A percentile compares a stretch with the other conserved stretches of the same genome.
Evolutionary conservation across 2,888 invertebrate species (phyloP).

Genomic region (Onthophagus sagittarius): DNA sequence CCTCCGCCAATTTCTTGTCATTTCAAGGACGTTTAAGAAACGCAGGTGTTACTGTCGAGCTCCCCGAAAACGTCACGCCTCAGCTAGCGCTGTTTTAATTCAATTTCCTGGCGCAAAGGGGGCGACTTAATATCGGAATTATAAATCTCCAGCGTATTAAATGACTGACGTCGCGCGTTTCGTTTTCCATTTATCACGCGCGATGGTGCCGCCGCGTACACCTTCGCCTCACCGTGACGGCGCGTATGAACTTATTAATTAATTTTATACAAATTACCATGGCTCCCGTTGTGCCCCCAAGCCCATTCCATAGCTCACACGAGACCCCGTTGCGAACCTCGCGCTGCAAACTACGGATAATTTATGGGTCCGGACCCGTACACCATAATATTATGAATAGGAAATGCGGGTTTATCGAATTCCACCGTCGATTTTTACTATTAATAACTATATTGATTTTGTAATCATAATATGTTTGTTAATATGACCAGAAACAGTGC

Average conservation of each 20-base stretch:
- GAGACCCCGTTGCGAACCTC: not conserved
- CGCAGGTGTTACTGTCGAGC: not conserved
- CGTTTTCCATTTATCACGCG: slow-evolving; percentile 8
- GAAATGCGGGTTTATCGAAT: slow-evolving; percentile 4
- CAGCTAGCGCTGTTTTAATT: not conserved
- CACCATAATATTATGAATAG: not conserved
- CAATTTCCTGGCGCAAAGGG: not conserved
- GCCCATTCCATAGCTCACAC: not conserved
- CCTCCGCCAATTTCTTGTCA: not conserved
- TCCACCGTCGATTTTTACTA: not conserved
- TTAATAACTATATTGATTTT: no score
- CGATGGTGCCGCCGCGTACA: not conserved
- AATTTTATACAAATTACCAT: slow-evolving; percentile 10
- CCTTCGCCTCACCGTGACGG: not conserved
- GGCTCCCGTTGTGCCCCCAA: not conserved
- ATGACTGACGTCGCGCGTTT: slow-evolving; percentile 1
- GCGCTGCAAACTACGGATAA: slow-evolving; percentile 1
- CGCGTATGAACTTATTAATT: slow-evolving; percentile 12
- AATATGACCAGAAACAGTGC: no score
- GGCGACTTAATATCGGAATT: slow-evolving; percentile 10
- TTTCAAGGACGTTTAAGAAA: not conserved
- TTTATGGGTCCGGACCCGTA: slow-evolving; percentile 4
- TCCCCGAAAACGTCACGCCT: not conserved
- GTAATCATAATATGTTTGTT: no score
- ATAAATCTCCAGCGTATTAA: slow-evolving; percentile 8